Evolutionary conservation across 2,113 vertebrate species (phyloP).

Genomic region (Bolborhynchus lineola): DNA sequence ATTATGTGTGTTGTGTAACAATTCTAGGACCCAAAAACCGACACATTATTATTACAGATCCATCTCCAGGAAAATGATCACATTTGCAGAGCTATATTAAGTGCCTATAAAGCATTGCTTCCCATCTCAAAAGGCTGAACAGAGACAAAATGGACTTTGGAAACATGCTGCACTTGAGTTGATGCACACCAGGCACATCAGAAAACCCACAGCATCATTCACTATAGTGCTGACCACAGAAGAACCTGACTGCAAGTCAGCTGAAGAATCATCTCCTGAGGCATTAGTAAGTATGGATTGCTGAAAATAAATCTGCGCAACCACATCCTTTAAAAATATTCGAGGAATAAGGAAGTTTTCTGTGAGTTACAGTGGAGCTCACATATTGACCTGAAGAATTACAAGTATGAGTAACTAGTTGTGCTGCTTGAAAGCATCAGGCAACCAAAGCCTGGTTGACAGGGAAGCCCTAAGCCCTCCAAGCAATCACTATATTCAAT

Average conservation of each 20-base stretch:
- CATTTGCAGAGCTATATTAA: neutral
- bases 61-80: neutral
- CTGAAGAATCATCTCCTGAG: neutral
- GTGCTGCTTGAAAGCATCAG: neutral
- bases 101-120: neutral
- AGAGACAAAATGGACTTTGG: neutral
- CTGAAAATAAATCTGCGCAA: neutral
- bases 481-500: neutral
- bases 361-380: neutral
- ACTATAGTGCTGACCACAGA: neutral
- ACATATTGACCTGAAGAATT: neutral
- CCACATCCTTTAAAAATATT: neutral
- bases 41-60: neutral
- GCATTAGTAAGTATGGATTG: neutral
- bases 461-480: neutral
- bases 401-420: neutral
- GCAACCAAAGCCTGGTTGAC: neutral
- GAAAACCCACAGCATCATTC: neutral
- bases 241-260: neutral
- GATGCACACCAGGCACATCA: neutral
- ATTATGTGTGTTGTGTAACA: no score
- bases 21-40: neutral
- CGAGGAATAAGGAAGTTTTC: neutral
- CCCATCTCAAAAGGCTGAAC: neutral
- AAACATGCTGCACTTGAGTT: fast-evolving